Conservation (phyloP, 2,797 vertebrate species). For the Enteromius paludinosus region DNA sequence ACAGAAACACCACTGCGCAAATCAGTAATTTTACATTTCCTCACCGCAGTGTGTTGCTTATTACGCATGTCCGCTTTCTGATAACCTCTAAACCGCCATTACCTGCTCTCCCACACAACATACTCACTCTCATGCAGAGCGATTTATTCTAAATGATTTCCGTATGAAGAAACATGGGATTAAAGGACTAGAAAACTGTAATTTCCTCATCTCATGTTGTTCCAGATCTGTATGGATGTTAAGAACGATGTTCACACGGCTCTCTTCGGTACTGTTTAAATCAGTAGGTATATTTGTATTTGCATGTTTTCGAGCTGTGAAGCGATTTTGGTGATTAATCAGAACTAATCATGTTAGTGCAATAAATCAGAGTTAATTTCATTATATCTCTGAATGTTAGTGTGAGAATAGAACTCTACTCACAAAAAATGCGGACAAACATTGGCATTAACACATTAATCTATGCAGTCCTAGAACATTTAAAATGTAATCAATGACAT, state of each 20-base stretch:
- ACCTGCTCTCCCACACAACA: neutral
- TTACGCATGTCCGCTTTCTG: conserved; percentile 16
- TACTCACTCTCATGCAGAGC: neutral
- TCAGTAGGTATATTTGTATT: neutral
- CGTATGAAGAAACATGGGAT: neutral
- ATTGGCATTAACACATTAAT: neutral
- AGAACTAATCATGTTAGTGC: neutral
- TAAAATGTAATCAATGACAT: neutral
- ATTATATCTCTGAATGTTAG: neutral
- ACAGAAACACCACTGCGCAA: conserved; percentile 28
- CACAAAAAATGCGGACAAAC: neutral
- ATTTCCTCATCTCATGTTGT: neutral
- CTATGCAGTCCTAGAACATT: neutral
- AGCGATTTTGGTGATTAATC: neutral
- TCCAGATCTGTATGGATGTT: neutral
- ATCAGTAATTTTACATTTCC: conserved; percentile 37
- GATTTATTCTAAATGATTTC: neutral
- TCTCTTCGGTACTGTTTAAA: neutral
- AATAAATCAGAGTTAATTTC: neutral
- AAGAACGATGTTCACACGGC: neutral
- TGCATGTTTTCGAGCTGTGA: neutral
- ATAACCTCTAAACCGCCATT: neutral
- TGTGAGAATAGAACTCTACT: neutral
- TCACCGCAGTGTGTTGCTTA: neutral
- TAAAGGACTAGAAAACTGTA: neutral